Conservation (phyloP, 2,797 vertebrate genomes). For the Neosilurus mollespiculum region DNA sequence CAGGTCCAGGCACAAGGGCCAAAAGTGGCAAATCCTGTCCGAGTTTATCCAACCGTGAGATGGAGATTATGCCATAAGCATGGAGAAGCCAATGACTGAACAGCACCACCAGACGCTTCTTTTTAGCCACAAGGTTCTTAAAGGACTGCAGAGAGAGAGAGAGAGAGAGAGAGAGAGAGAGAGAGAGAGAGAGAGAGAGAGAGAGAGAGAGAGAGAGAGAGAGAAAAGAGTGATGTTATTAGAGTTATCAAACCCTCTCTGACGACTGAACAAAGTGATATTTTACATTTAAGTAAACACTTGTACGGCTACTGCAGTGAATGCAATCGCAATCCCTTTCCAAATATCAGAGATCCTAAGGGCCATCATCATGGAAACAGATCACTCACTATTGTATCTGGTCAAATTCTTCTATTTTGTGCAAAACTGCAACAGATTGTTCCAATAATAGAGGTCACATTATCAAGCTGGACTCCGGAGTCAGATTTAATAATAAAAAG, state of each 20-base stretch:
- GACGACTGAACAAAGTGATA: no score
- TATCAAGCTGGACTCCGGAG: no score
- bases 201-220: not conserved
- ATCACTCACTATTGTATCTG: no score
- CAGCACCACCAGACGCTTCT: constrained; percentile 94
- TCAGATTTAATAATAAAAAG: no score
- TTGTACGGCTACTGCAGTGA: no score
- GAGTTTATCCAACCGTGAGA: constrained; percentile 90
- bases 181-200: not conserved
- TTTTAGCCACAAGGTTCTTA: constrained; percentile 89
- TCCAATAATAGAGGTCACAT: no score
- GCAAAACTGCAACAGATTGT: no score
- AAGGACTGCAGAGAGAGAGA: constrained; percentile 75
- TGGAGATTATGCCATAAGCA: constrained; percentile 95
- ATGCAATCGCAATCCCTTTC: no score
- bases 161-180: not conserved
- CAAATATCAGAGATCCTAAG: no score
- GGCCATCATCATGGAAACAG: no score
- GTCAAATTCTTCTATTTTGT: no score
- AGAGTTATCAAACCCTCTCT: not conserved
- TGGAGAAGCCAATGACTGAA: constrained; percentile 98
- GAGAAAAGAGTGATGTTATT: not conserved
- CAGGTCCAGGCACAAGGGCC: constrained; percentile 90
- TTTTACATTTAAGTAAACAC: no score
- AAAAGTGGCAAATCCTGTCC: constrained; percentile 89